Evolutionary conservation across 2,113 vertebrate genomes (phyloP), one percentile per base, ranked within the genome.

Genomic region (Marmota flaviventris): DNA sequence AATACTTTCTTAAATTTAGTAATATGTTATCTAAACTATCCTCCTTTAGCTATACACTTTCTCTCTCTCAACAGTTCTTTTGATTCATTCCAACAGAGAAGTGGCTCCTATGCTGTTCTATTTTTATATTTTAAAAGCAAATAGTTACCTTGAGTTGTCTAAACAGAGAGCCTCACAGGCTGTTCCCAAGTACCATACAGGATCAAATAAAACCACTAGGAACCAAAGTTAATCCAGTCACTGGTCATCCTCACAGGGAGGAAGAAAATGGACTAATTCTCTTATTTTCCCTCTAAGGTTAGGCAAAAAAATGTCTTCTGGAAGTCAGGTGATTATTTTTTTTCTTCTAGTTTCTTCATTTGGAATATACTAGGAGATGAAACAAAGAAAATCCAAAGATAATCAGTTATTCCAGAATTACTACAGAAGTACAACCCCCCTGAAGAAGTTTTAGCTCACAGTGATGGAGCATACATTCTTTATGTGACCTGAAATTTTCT

Each of bases 121-220:
- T 93, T 96, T 96, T 97, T 97, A 89, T 76, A 51, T 84, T 94
- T 94, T 93, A 91, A 97, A 98, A 97, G 93, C 93, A 97, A 97
- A 94, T 85, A 97, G 93, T 94, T 96, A 81, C 86, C 93, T 89
- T 93, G 93, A 86, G 37, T 94, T 94, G 70, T 97, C 93, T 89
- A 89, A 63, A 93, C 73, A 89, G 77, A 76, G 17, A 93, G 29
- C 63, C 51, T 90, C 75, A 73, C 67, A 72, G 42, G 51, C 82
- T 96, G 67, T 70, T 88, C 53, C 77, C 51, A 67, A 87, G 83
- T 39, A 96, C 11, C 58, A 92, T 24, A 67, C 76, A 75, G 85
- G 51, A 94, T 83, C 83, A 90, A 93, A 96, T 87, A 77, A 81
- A 97, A 83, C 77, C 88, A 81, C 79, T 39, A 7, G 37, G 82